Percentiles rank a stretch among this genome's conserved stretches.
Conservation (phyloP, 1,140 invertebrate species). For the Drosophila eugracilis region DNA sequence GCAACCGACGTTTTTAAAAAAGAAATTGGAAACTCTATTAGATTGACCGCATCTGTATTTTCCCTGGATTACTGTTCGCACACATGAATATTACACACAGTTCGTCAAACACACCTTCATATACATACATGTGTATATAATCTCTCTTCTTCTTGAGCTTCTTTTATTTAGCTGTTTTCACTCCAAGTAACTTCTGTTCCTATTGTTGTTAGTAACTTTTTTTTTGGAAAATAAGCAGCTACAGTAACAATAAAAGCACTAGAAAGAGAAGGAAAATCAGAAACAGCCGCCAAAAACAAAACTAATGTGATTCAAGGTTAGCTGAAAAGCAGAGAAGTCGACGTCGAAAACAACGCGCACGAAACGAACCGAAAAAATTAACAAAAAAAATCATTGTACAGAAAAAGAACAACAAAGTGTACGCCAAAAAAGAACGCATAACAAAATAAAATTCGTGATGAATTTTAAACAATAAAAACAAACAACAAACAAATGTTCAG, state of each 20-base stretch:
- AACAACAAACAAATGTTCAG: constrained; percentile 58
- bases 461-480: constrained; percentile 80
- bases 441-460: constrained; percentile 79
- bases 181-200: constrained; percentile 29
- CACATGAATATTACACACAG: not conserved
- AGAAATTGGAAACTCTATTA: not conserved
- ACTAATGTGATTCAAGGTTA: constrained; percentile 80
- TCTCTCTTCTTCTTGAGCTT: constrained; percentile 10
- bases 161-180: constrained; percentile 9
- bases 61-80: not conserved
- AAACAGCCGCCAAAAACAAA: constrained; percentile 46
- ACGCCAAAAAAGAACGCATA: constrained; percentile 55
- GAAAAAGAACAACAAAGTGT: constrained; percentile 36
- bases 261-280: constrained; percentile 18
- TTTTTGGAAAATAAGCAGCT: constrained; percentile 30
- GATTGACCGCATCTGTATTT: constrained; percentile 5
- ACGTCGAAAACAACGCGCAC: constrained; percentile 18
- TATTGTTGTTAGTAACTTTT: constrained; percentile 30
- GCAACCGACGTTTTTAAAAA: not conserved
- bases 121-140: constrained; percentile 46
- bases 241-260: constrained; percentile 27
- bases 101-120: constrained; percentile 7
- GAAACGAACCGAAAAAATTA: constrained; percentile 29
- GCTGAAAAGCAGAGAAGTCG: constrained; percentile 42
- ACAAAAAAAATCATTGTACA: constrained; percentile 18